Percentiles rank a stretch among this genome's conserved stretches.
Conservation (phyloP, 1,140 invertebrate genomes). For the Dryas iulia region DNA sequence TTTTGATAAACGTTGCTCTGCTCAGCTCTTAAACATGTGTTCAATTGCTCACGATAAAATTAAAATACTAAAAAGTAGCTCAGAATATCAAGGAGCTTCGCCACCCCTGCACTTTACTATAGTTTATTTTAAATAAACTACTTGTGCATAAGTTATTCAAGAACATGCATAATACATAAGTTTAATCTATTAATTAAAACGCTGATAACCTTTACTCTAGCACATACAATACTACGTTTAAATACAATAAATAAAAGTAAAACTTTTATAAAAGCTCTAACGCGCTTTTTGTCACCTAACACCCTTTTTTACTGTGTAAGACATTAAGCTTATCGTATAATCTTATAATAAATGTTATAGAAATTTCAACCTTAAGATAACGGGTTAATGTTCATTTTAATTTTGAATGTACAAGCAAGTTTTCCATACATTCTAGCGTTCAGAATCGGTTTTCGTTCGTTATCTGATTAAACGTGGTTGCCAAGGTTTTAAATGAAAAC, state of each 20-base stretch:
- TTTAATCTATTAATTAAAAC: background rate
- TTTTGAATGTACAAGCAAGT: background rate
- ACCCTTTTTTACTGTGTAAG: background rate
- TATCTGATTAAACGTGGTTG: constrained; percentile 2
- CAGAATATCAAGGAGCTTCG: too few species aligned
- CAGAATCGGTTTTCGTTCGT: background rate
- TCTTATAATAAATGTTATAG: background rate
- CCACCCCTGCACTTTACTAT: too few species aligned
- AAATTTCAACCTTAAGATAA: background rate
- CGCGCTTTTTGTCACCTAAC: background rate
- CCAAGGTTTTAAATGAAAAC: background rate
- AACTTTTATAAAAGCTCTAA: background rate
- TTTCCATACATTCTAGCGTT: background rate
- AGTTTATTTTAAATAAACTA: too few species aligned
- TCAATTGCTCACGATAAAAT: too few species aligned
- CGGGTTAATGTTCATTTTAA: background rate
- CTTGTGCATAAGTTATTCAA: too few species aligned
- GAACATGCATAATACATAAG: background rate
- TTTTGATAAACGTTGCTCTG: too few species aligned
- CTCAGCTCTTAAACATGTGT: too few species aligned
- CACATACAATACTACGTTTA: background rate
- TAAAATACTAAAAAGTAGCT: too few species aligned
- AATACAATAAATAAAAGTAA: background rate
- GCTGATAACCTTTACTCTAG: background rate
- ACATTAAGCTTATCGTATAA: background rate